Conservation (phyloP, 2,797 vertebrate species). For the Typhlichthys subterraneus region DNA sequence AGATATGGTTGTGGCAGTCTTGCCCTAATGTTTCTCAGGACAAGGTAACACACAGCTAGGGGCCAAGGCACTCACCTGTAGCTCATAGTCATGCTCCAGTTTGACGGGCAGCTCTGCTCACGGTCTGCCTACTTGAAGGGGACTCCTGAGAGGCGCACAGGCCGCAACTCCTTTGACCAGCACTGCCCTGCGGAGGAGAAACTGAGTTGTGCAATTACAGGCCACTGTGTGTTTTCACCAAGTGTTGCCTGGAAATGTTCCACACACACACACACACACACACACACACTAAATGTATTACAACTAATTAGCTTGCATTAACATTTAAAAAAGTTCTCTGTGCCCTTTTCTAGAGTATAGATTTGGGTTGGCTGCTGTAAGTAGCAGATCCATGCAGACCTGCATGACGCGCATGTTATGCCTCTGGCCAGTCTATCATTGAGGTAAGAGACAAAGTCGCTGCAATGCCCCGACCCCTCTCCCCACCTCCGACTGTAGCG, state of each 20-base stretch:
- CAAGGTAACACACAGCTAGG: conserved; percentile 46
- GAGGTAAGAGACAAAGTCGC: conserved; percentile 74
- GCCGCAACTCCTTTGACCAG: conserved; percentile 58
- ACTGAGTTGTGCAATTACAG: conserved; percentile 61
- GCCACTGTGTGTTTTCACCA: conserved; percentile 42
- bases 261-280: conserved; percentile 52
- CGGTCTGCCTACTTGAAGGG: conserved; percentile 57
- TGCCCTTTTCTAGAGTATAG: conserved; percentile 57
- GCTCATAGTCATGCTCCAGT: conserved; percentile 47
- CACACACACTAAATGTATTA: conserved; percentile 60
- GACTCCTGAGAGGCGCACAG: conserved; percentile 50
- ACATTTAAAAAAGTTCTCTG: conserved; percentile 66
- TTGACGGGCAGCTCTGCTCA: conserved; percentile 66
- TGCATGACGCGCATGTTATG: conserved; percentile 70
- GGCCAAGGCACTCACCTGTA: conserved; percentile 60
- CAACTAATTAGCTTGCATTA: conserved; percentile 75
- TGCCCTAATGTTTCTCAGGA: conserved; percentile 30
- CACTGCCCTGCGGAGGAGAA: conserved; percentile 51
- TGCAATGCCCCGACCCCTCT: conserved; percentile 59
- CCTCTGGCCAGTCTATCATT: conserved; percentile 75
- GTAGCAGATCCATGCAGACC: conserved; percentile 73
- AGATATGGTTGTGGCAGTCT: conserved; percentile 27
- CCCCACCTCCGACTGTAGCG: conserved; percentile 55
- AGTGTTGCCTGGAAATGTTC: conserved; percentile 53
- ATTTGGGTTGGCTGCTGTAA: conserved; percentile 70